Evolutionary conservation across 2,797 vertebrate species (phyloP), one percentile per base, ranked within the genome.

Genomic region (Brotogeris chrysoptera): DNA sequence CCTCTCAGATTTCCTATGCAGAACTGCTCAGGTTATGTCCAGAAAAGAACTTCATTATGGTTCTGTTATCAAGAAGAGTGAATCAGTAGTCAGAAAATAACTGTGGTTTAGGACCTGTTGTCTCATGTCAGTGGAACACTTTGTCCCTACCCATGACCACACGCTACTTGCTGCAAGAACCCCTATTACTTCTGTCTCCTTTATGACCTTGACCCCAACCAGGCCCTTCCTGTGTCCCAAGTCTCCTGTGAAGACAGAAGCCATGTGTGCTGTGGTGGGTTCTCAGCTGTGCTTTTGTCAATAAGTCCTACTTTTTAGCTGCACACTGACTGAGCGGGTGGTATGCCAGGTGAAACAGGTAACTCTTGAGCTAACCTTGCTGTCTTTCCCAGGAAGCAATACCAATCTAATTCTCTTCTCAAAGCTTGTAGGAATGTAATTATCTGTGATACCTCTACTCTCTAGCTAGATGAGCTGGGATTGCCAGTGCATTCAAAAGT

Each of bases 311-410:
- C 30, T 13, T 63, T 53, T 63, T 53, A 44, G 49, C 24, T 65
- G 18, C 13, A 2, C 13, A 23, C 55, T 47, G 46, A 8, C 23
- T 44, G 74, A 38, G 25, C 0, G 0, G 28, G 10, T 23, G 24
- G 11, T 24, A 28, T 60, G 34, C 73, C 50, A 16, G 15, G 16
- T 60, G 28, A 49, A 87, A 25, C 0, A 1, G 23, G 34, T 53
- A 49, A 28, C 18, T 74, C 28, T n/a, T 79, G 32, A 0, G 0
- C 20, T 70, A 8, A 32, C 11, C 13, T 21, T 55, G 63, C 24
- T 41, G 21, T 23, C 43, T 91, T 84, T 84, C n/a, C 16, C 6
- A 3, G 25, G n/a, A 61, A 84, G 32, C 41, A 53, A 12, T 39
- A 46, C n/a, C 70, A 53, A 13, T 60, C 57, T 49, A n/a, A 19